phyloP scores from a whole-genome alignment of 2,797 vertebrate genomes.

The Acanthornis magna region DNA sequence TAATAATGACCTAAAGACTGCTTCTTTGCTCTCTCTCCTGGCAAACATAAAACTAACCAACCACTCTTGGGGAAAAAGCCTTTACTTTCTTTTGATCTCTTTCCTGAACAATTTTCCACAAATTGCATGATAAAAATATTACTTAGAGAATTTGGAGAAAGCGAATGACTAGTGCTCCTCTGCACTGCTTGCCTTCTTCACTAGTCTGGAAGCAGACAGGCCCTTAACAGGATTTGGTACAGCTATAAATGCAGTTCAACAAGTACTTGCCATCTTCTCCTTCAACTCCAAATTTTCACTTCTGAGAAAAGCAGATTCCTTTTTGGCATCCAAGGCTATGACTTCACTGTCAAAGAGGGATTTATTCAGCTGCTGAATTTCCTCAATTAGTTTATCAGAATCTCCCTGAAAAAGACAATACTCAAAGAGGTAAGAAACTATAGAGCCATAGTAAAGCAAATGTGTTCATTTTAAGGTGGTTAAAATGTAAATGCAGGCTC shows the following conservation, averaged over 20 bases:
- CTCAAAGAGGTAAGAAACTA: neutral
- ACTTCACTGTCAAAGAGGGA: constrained; percentile 85
- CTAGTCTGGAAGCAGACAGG: neutral
- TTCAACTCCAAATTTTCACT: constrained; percentile 83
- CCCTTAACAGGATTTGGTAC: neutral
- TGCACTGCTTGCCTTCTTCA: neutral
- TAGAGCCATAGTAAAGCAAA: neutral
- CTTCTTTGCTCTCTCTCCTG: neutral
- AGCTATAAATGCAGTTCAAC: neutral
- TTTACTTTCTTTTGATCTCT: neutral
- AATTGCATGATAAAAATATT: neutral
- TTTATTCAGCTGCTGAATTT: constrained; percentile 82
- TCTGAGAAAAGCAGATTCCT: constrained; percentile 87
- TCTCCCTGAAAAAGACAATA: constrained; percentile 71
- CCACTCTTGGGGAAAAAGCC: neutral
- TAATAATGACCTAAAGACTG: neutral
- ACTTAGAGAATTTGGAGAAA: neutral
- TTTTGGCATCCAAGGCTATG: constrained; percentile 87
- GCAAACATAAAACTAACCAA: neutral
- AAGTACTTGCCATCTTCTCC: constrained; percentile 78
- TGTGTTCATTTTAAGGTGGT: neutral
- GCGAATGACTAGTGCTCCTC: neutral
- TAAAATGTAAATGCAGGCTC: neutral
- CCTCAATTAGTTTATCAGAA: constrained; percentile 76
- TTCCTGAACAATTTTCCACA: neutral